Conservation (phyloP, 2,113 vertebrate genomes). For the Festucalex cinctus region DNA sequence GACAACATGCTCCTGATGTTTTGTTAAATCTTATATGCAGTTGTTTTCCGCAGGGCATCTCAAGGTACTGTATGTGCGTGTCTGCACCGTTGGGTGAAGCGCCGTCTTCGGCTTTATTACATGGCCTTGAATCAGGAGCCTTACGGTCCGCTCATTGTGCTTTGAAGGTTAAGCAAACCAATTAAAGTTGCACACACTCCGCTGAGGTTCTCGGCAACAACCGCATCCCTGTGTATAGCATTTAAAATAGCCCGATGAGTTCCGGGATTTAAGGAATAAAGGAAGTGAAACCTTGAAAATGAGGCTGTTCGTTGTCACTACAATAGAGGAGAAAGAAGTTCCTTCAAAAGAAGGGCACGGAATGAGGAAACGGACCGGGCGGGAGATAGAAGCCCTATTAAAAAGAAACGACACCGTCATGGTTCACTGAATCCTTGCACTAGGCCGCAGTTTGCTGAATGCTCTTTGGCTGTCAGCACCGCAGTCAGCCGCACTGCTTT, state of each 20-base stretch:
- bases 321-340: slow-evolving; percentile 23
- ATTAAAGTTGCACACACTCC: slow-evolving; percentile 69
- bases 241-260: slow-evolving; percentile 57
- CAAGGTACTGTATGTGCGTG: slow-evolving; percentile 29
- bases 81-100: slow-evolving; percentile 49
- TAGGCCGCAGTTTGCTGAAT: slow-evolving; percentile 65
- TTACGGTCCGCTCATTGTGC: slow-evolving; percentile 69
- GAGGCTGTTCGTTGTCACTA: slow-evolving; percentile 20
- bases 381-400: slow-evolving; percentile 66
- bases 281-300: slow-evolving; percentile 11
- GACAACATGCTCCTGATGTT: slow-evolving; percentile 55
- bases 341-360: slow-evolving; percentile 3
- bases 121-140: slow-evolving; percentile 66
- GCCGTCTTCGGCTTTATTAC: slow-evolving; percentile 67
- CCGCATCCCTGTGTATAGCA: slow-evolving; percentile 57
- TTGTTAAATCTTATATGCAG: slow-evolving; percentile 61
- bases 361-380: slow-evolving; percentile 27
- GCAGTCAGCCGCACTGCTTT: slow-evolving; percentile 58
- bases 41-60: slow-evolving; percentile 47
- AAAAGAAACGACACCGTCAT: slow-evolving; percentile 70
- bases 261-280: slow-evolving; percentile 39
- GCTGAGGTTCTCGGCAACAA: slow-evolving; percentile 61
- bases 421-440: slow-evolving; percentile 59
- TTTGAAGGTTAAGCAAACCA: slow-evolving; percentile 76
- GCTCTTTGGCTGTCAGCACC: slow-evolving; percentile 66